Base-by-base conservation (phyloP, 2,888 invertebrate genomes). In the Orchestes rusci region DNA sequence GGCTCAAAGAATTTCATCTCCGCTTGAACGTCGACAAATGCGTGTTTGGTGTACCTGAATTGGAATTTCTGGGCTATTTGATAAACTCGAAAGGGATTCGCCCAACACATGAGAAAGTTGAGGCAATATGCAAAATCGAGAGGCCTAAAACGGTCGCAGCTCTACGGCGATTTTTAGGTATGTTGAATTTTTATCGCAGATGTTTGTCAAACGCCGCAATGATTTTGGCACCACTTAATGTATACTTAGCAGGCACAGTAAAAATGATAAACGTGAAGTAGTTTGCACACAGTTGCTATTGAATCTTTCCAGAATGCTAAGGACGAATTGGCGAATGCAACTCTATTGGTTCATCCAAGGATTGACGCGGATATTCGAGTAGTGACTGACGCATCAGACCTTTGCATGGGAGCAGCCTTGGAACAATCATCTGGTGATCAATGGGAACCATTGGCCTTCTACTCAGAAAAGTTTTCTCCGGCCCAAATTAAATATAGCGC, bases 201-300 rank as follows among this genome's bases (percentile, higher is more conserved):
- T n/a, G n/a, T n/a, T 46, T n/a, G n/a, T n/a, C n/a, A n/a, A n/a
- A n/a, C n/a, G n/a, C n/a, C n/a, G n/a, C n/a, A n/a, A n/a, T n/a
- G n/a, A n/a, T n/a, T n/a, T n/a, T n/a, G n/a, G n/a, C n/a, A n/a
- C n/a, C n/a, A n/a, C n/a, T n/a, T n/a, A n/a, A n/a, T n/a, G n/a
- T n/a, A n/a, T n/a, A n/a, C n/a, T n/a, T n/a, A n/a, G n/a, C n/a
- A n/a, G n/a, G n/a, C n/a, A n/a, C n/a, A n/a, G n/a, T n/a, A n/a
- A n/a, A 43, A 39, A 39, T 32, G 44, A 44, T 17, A 44, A 44
- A 27, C 32, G 39, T 10, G 35, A 37, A n/a, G 37, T 42, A 12
- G 3, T 19, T 23, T 42, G 42, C 27, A 39, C 38, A n/a, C 4
- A 30, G 4, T 31, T 32, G 16, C 31, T 20, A 8, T 20, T 3